Conservation (phyloP, 2,888 invertebrate species). For the Acleris laterana region DNA sequence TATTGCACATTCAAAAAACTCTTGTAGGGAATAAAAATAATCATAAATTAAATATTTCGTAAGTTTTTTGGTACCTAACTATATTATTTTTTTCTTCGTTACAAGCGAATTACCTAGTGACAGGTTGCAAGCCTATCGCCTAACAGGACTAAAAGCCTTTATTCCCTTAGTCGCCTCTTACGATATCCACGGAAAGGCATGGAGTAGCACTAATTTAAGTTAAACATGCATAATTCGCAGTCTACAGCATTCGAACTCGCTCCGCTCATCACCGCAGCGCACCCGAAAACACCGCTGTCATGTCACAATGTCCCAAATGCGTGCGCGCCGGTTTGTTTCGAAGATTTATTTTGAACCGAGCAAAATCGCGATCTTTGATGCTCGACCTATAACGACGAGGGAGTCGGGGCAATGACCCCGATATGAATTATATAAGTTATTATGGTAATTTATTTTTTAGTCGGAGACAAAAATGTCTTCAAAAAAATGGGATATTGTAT, state of each 20-base stretch:
- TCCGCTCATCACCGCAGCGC: conserved; percentile 5
- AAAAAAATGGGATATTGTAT: not conserved
- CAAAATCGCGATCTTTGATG: conserved; percentile 34
- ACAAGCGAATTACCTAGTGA: no score
- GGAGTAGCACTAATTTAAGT: no score
- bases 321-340: conserved; percentile 32
- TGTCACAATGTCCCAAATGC: conserved; percentile 41
- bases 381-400: conserved; percentile 12
- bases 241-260: not conserved
- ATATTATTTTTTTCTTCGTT: no score
- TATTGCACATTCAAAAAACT: no score
- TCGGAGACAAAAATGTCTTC: no score
- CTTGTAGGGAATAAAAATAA: no score
- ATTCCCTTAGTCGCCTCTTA: no score
- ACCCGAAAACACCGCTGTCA: conserved; percentile 32
- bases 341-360: conserved; percentile 37
- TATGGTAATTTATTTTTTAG: not conserved
- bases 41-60: no score
- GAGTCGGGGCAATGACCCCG: conserved; percentile 19
- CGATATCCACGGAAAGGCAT: no score
- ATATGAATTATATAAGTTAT: conserved; percentile 1
- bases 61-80: no score
- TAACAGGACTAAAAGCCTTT: no score
- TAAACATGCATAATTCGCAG: not conserved
- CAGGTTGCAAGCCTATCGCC: no score